Evolutionary conservation across 2,113 vertebrate genomes (phyloP).

Genomic region (Fulica atra): DNA sequence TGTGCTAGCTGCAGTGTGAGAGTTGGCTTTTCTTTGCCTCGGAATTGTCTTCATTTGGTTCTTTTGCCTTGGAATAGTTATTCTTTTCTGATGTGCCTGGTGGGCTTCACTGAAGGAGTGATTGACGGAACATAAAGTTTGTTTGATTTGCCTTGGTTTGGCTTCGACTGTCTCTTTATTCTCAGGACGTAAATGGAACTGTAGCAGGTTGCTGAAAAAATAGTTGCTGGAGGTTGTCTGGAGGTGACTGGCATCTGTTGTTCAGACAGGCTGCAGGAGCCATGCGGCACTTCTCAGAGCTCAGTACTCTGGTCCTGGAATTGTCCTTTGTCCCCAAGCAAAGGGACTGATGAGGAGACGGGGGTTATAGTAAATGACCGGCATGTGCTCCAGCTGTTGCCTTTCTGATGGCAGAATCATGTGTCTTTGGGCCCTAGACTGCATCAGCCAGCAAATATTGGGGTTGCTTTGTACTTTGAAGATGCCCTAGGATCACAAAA

Average conservation of each 20-base stretch:
- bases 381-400: neutral
- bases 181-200: neutral
- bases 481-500: neutral
- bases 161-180: neutral
- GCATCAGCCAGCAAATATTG: neutral
- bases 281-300: neutral
- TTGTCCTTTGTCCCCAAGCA: neutral
- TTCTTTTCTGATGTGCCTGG: fast-evolving
- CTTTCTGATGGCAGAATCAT: neutral
- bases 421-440: neutral
- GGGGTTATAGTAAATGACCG: neutral
- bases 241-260: neutral
- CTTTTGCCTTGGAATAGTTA: neutral
- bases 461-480: neutral
- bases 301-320: neutral
- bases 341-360: neutral
- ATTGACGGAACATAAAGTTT: neutral
- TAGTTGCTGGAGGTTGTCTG: neutral
- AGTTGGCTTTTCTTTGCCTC: neutral
- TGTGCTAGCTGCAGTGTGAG: neutral
- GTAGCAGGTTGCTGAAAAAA: neutral
- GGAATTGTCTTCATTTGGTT: neutral
- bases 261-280: neutral
- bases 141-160: neutral
- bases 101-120: neutral